Conservation (phyloP, 2,888 invertebrate species). For the Leptogaster cylindrica region DNA sequence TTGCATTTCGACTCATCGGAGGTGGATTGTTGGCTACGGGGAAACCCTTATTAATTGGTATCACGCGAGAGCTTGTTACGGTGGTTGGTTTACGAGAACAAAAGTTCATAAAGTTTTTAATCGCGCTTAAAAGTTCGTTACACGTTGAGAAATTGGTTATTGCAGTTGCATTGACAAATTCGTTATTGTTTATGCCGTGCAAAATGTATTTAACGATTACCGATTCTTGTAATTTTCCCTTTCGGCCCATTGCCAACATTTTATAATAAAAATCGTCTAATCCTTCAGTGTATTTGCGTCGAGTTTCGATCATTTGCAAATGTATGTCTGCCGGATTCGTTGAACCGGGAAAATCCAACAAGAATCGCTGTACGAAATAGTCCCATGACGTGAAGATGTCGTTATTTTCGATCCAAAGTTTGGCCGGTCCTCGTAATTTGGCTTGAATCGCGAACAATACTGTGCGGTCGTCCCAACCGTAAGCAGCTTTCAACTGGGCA, state of each 20-base stretch:
- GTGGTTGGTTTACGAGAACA: neutral
- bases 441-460: no score
- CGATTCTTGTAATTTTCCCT: neutral
- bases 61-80: neutral
- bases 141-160: no score
- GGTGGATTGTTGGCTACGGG: neutral
- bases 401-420: no score
- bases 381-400: no score
- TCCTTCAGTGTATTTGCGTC: neutral
- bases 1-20: neutral
- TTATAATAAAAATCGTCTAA: slow-evolving; percentile 7
- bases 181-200: no score
- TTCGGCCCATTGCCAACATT: neutral
- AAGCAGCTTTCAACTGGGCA: no score
- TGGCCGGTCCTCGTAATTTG: no score
- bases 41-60: neutral
- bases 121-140: neutral
- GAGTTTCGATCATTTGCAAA: neutral
- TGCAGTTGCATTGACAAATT: no score
- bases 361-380: no score
- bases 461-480: no score
- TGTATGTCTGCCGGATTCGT: slow-evolving; percentile 21
- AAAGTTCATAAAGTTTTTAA: slow-evolving; percentile 1
- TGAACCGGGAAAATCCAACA: neutral
- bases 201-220: slow-evolving; percentile 3